These are phyloP conservation scores for Drosophila persimilis DNA, from an alignment of 1,140 invertebrate species.

Conservation along the genomic window DNA sequence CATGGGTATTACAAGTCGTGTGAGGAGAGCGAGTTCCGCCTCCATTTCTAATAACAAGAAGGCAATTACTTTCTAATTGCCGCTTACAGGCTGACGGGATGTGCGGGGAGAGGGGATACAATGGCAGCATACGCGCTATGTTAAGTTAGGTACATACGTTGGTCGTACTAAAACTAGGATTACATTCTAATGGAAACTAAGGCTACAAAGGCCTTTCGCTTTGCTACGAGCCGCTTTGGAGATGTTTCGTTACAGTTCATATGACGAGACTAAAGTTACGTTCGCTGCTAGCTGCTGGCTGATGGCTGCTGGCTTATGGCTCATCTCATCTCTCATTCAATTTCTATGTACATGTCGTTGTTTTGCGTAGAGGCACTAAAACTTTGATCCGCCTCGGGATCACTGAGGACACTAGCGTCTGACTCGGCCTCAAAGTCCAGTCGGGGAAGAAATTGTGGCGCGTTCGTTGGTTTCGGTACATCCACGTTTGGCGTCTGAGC, in stretches of 20 bases:
- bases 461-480: background rate
- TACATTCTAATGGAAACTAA: constrained; percentile 28
- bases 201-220: constrained; percentile 47
- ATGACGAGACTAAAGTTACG: constrained; percentile 7
- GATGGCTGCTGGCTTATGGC: background rate
- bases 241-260: constrained; percentile 42
- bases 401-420: constrained; percentile 54
- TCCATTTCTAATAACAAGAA: constrained; percentile 32
- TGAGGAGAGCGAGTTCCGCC: constrained; percentile 16
- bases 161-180: constrained; percentile 39
- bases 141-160: constrained; percentile 67
- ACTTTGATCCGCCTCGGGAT: constrained; percentile 66
- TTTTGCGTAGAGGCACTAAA: constrained; percentile 24
- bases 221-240: constrained; percentile 69
- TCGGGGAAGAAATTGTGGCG: constrained; percentile 15
- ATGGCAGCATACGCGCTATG: constrained; percentile 31
- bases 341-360: constrained; percentile 57
- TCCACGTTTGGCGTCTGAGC: constrained; percentile 46
- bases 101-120: constrained; percentile 23
- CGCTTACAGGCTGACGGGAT: constrained; percentile 32
- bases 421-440: constrained; percentile 23
- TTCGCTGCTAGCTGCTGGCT: background rate
- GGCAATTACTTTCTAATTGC: constrained; percentile 51
- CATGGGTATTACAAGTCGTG: constrained; percentile 35
- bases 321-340: constrained; percentile 29